phyloP scores from a whole-genome alignment of 2,797 vertebrate species.

The Sebastes kiyomatsui region DNA sequence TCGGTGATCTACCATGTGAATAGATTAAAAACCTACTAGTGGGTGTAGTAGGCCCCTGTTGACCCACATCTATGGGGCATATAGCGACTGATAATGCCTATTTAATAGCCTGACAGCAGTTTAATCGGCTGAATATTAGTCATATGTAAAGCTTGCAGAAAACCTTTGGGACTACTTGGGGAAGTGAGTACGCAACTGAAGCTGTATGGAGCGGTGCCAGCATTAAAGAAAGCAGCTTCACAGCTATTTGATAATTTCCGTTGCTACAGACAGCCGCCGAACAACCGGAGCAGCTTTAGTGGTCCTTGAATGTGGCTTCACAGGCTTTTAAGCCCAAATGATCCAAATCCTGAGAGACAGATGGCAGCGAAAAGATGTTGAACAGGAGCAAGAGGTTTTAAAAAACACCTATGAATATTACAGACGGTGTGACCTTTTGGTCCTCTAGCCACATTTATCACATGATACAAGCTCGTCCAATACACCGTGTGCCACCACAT shows the following conservation, averaged over 20 bases:
- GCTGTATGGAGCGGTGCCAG: constrained; percentile 5
- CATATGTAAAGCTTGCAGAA: constrained; percentile 29
- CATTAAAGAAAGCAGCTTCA: constrained; percentile 27
- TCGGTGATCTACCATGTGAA: too few species aligned
- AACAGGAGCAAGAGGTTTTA: constrained; percentile 4
- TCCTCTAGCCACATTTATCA: constrained; percentile 42
- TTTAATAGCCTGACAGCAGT: too few species aligned
- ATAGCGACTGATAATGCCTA: too few species aligned
- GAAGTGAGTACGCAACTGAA: constrained; percentile 10
- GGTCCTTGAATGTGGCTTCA: constrained; percentile 43
- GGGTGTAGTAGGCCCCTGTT: too few species aligned
- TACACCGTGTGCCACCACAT: constrained; percentile 36
- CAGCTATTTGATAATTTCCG: background rate
- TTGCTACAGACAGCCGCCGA: constrained; percentile 6
- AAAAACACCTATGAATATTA: constrained; percentile 18
- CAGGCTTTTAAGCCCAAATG: constrained; percentile 43
- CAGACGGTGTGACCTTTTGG: constrained; percentile 44
- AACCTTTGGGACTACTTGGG: background rate
- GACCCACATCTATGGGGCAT: too few species aligned
- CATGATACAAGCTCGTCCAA: constrained; percentile 26
- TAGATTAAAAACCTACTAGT: too few species aligned
- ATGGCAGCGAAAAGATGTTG: constrained; percentile 13
- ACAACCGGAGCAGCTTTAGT: constrained; percentile 18
- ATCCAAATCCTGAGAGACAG: constrained; percentile 61
- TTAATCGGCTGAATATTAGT: background rate